Evolutionary conservation across 2,113 vertebrate species (phyloP).

Genomic region (Eidolon helvum): DNA sequence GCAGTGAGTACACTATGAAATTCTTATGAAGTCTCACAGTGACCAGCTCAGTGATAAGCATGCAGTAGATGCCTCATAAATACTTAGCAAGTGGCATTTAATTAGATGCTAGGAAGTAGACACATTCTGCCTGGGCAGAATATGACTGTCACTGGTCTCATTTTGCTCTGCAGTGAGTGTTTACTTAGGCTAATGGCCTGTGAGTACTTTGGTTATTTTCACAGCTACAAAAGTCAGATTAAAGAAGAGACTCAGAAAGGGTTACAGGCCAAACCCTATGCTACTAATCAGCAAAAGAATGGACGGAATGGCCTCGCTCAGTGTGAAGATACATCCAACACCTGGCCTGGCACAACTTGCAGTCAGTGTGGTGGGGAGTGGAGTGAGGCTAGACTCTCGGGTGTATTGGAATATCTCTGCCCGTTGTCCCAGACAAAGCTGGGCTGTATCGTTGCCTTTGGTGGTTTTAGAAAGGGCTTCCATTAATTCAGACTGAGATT

Average conservation of each 20-base stretch:
- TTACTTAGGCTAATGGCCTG: constrained; percentile 20
- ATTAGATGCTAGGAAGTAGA: neutral
- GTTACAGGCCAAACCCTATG: neutral
- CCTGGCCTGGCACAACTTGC: neutral
- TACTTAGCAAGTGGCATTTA: neutral
- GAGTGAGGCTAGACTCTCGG: neutral
- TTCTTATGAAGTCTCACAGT: neutral
- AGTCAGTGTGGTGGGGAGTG: neutral
- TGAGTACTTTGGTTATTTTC: neutral
- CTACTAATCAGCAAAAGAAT: neutral
- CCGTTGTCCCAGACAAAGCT: fast-evolving
- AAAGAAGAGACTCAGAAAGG: neutral
- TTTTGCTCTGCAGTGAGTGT: neutral
- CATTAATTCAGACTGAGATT: neutral
- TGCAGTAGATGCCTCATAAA: neutral
- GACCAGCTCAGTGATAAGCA: neutral
- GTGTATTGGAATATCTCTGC: neutral
- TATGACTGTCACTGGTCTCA: neutral
- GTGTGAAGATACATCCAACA: neutral
- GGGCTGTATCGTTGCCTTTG: neutral
- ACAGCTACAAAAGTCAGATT: neutral
- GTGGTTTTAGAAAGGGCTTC: neutral
- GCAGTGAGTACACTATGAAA: neutral
- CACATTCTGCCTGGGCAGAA: neutral
- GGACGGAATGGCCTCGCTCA: no score